Percentiles rank a stretch among this genome's conserved stretches.
Conservation (phyloP, 2,797 vertebrate genomes). For the Rhinogobio ventralis region DNA sequence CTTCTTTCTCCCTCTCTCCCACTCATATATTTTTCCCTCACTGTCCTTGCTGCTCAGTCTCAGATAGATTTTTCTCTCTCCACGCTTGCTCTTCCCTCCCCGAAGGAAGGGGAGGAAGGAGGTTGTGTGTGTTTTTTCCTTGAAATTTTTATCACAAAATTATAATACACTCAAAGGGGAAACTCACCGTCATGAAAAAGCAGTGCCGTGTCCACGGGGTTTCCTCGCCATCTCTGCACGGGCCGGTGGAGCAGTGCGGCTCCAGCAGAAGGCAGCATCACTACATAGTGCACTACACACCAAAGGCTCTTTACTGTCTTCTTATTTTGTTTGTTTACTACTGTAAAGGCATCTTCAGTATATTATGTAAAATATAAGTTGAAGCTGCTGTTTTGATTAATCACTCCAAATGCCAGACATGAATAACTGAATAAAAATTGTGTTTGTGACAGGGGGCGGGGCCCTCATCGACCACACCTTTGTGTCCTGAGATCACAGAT, state of each 20-base stretch:
- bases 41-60: conserved; percentile 86
- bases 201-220: conserved; percentile 99
- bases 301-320: conserved; percentile 6
- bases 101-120: conserved; percentile 95
- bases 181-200: conserved; percentile 99
- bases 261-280: conserved; percentile 79
- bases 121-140: conserved; percentile 97
- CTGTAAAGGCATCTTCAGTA: background rate
- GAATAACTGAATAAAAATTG: conserved; percentile 15
- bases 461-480: conserved; percentile 74
- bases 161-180: conserved; percentile 99
- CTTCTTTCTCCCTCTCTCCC: conserved; percentile 94
- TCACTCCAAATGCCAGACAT: background rate
- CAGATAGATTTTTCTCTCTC: conserved; percentile 89
- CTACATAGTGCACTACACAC: conserved; percentile 46
- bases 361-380: background rate
- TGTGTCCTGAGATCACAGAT: conserved; percentile 20
- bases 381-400: background rate
- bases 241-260: conserved; percentile 86
- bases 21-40: conserved; percentile 82
- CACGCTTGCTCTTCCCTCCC: conserved; percentile 92
- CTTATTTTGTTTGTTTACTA: background rate
- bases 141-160: conserved; percentile 99
- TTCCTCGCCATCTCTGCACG: conserved; percentile 99
- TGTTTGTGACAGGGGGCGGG: conserved; percentile 63